Evolutionary conservation across 2,888 invertebrate species (phyloP), one percentile per base, ranked within the genome.

Genomic region (Archaeoteleia sp.): DNA sequence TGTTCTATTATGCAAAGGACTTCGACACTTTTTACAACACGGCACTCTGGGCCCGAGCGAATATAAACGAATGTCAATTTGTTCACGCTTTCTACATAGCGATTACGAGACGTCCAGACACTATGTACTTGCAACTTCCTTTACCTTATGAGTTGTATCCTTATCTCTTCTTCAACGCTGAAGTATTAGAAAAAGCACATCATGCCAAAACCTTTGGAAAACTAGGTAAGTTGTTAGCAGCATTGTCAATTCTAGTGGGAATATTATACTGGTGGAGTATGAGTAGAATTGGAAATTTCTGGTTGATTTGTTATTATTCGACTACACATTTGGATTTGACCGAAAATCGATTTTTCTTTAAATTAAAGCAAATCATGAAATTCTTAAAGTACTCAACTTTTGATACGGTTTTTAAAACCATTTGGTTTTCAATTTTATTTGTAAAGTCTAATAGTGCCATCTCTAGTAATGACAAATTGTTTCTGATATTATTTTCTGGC

Each of bases 131-230:
- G 9, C 88, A 89, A 14, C 79, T 92, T 23, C 92, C 92, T 1
- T 88, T 91, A 0, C 88, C 89, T 5, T 92, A 92, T 74, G 93
- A 93, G 86, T 84, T 91, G 40, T 88, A 88, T 73, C 92, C 93
- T 0, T 88, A 90, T 79, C 87, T 87, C 67, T 93, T 90, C 87
- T 88, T 89, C 69, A 90, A 90, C 78, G 80, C 87, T 1, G 89
- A 91, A 46, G 87, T 89, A 6, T 82, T 91, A 71, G 84, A 86
- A 54, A 82, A 84, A 69, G 76, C 86, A 43, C 74, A 81, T 35
- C 87, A 86, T 51, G 81, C 87, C 10, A 86, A 86, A 78, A 75
- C 84, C 39, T 82, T 83, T 39, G 88, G 78, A 1, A 75, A 79
- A 49, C 34, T 74, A 2, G 75, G 82, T 78, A 60, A 72, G 72